Evolutionary conservation across 1,140 invertebrate genomes (phyloP).

Genomic region (Pinna nobilis): DNA sequence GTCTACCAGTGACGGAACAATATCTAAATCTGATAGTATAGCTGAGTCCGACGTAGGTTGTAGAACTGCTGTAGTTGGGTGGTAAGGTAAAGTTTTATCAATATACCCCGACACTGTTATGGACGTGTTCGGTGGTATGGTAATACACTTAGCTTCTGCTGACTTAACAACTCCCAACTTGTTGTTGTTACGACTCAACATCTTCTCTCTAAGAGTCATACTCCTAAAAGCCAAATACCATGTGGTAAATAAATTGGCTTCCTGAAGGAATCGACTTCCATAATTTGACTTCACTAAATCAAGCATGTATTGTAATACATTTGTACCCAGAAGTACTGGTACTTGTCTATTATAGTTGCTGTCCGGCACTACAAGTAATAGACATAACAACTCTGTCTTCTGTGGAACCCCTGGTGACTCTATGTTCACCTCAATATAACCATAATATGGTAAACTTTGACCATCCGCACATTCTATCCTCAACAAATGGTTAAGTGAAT

Average conservation of each 20-base stretch:
- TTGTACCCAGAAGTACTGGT: constrained; percentile 27
- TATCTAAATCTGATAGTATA: constrained; percentile 11
- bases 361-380: constrained; percentile 20
- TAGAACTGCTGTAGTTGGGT: constrained; percentile 11
- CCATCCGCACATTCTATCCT: constrained; percentile 1
- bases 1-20: constrained; percentile 10
- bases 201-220: constrained; percentile 24
- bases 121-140: constrained; percentile 26
- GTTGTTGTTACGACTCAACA: constrained; percentile 3
- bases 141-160: constrained; percentile 2
- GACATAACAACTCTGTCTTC: neutral
- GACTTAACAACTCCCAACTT: constrained; percentile 12
- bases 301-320: constrained; percentile 11
- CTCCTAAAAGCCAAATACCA: constrained; percentile 35
- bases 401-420: neutral
- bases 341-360: constrained; percentile 19
- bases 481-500: neutral
- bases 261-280: constrained; percentile 21
- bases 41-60: neutral
- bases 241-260: constrained; percentile 15
- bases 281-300: neutral
- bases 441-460: constrained; percentile 16
- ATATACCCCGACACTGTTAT: constrained; percentile 11
- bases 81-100: constrained; percentile 10
- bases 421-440: constrained; percentile 28